These are phyloP conservation scores for Acrobasis suavella DNA, from an alignment of 2,888 invertebrate species.

Conservation along the genomic window DNA sequence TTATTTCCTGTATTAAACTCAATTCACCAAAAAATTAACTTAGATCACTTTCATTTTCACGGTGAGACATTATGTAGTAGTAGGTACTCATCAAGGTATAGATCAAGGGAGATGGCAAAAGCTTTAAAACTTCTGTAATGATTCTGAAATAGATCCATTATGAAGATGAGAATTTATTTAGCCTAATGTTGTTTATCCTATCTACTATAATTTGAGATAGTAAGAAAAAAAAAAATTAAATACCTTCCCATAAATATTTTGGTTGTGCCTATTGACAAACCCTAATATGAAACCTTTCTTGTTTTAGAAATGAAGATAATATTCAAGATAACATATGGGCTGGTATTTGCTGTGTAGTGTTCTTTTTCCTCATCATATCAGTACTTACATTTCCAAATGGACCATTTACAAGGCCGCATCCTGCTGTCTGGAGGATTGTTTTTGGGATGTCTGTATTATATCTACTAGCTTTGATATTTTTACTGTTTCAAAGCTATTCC, in stretches of 20 bases:
- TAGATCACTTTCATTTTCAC: too few relatives aligned
- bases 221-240: too few relatives aligned
- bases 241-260: background rate
- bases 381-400: slow-evolving; percentile 99
- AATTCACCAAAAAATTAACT: too few relatives aligned
- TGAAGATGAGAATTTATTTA: too few relatives aligned
- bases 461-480: slow-evolving; percentile 89
- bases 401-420: slow-evolving; percentile 99
- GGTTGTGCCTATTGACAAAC: background rate
- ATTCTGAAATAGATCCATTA: too few relatives aligned
- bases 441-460: slow-evolving; percentile 97
- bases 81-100: too few relatives aligned
- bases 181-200: too few relatives aligned
- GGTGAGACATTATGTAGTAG: too few relatives aligned
- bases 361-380: slow-evolving; percentile 98
- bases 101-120: too few relatives aligned
- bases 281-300: slow-evolving; percentile 31
- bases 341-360: slow-evolving; percentile 95
- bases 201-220: too few relatives aligned
- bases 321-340: slow-evolving; percentile 96
- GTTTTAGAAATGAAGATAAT: slow-evolving; percentile 92
- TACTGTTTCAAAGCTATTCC: slow-evolving; percentile 96
- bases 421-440: slow-evolving; percentile 98
- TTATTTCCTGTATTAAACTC: too few relatives aligned
- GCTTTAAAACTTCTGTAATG: too few relatives aligned